These are phyloP conservation scores for Echeneis naucrates DNA, from an alignment of 2,797 vertebrate genomes.

Conservation along the genomic window DNA sequence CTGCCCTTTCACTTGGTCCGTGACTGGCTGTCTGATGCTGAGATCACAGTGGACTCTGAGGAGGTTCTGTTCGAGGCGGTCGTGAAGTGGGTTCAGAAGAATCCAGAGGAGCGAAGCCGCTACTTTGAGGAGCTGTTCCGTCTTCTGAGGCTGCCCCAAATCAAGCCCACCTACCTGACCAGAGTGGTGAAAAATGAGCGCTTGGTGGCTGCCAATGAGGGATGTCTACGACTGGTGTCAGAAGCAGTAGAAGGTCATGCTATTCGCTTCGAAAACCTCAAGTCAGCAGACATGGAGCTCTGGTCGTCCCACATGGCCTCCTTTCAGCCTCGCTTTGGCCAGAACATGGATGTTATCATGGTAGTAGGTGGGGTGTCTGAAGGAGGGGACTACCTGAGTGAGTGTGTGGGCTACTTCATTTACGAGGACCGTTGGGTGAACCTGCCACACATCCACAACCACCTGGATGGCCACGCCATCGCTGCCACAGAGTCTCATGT, in stretches of 20 bases:
- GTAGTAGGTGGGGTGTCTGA: constrained; percentile 94
- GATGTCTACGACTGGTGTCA: constrained; percentile 85
- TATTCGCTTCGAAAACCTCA: constrained; percentile 86
- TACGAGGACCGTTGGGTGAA: constrained; percentile 94
- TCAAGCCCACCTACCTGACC: constrained; percentile 90
- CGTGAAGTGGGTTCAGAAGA: constrained; percentile 90
- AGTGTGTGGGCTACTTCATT: constrained; percentile 94
- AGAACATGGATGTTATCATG: constrained; percentile 96
- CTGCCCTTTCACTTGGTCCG: constrained; percentile 91
- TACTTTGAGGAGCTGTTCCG: constrained; percentile 92
- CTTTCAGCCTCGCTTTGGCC: constrained; percentile 88
- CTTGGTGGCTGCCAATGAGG: constrained; percentile 84
- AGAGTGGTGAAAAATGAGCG: constrained; percentile 88
- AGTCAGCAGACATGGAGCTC: constrained; percentile 81
- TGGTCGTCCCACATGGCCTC: constrained; percentile 56
- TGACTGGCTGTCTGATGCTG: constrained; percentile 91
- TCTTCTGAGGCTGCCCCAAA: constrained; percentile 89
- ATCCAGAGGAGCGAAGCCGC: constrained; percentile 82
- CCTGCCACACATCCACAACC: constrained; percentile 93
- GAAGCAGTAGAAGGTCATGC: constrained; percentile 91
- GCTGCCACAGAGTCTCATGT: constrained; percentile 87
- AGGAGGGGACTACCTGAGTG: constrained; percentile 93
- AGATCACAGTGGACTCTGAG: constrained; percentile 92
- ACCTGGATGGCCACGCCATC: constrained; percentile 92
- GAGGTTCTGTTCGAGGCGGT: constrained; percentile 91